Evolutionary conservation across 64 coral and sea anemone species (phyloP).

Genomic region (Orbicella faveolata): DNA sequence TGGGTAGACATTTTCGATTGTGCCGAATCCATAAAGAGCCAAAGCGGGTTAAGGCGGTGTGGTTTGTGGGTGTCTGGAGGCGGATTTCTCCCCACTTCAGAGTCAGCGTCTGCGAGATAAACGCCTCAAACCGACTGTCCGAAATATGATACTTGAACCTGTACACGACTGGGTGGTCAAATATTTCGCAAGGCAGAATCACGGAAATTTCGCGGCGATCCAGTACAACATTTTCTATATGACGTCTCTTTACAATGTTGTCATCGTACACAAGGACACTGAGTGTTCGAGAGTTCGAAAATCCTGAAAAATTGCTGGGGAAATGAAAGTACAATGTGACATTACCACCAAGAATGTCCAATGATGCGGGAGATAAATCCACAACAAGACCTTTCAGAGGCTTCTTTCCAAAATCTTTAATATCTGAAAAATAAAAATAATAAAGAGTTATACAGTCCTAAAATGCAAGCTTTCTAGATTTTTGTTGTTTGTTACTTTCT

Average conservation of each 20-base stretch:
- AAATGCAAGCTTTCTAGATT: neutral
- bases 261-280: slow-evolving; percentile 45
- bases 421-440: slow-evolving; percentile 19
- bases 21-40: slow-evolving; percentile 80
- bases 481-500: neutral
- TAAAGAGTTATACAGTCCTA: too few relatives aligned
- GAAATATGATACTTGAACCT: slow-evolving; percentile 70
- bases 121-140: slow-evolving; percentile 28
- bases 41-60: slow-evolving; percentile 79
- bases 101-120: slow-evolving; percentile 54
- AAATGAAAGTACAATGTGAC: slow-evolving; percentile 71
- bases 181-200: slow-evolving; percentile 54
- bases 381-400: neutral
- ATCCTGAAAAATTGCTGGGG: slow-evolving; percentile 32
- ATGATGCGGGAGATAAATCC: slow-evolving; percentile 19
- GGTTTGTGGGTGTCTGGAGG: slow-evolving; percentile 61
- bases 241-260: slow-evolving; percentile 4
- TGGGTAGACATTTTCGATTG: slow-evolving; percentile 67
- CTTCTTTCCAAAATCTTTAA: slow-evolving; percentile 49
- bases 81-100: slow-evolving; percentile 62
- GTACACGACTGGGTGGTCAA: slow-evolving; percentile 78
- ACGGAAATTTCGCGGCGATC: slow-evolving; percentile 15
- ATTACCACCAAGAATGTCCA: slow-evolving; percentile 62
- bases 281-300: slow-evolving; percentile 24
- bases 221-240: neutral